Evolutionary conservation across 2,888 invertebrate genomes (phyloP).

Genomic region (Hoplodrina ambigua): DNA sequence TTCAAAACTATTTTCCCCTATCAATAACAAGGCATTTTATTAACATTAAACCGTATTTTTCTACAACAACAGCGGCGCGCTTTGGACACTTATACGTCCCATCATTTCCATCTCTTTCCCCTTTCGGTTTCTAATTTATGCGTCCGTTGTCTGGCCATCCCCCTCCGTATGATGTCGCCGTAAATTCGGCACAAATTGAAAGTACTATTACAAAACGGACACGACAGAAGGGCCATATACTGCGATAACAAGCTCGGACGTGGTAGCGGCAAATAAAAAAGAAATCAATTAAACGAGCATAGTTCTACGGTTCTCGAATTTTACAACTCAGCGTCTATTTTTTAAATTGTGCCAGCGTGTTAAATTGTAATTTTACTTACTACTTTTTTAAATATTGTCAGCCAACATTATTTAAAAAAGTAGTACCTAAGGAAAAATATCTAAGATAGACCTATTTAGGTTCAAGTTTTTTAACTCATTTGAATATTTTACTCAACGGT

Average conservation of each 20-base stretch:
- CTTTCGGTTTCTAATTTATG: slow-evolving; percentile 82
- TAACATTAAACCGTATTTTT: slow-evolving; percentile 8
- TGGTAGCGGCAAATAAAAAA: not conserved
- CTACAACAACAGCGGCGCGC: slow-evolving; percentile 2
- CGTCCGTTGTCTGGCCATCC: slow-evolving; percentile 78
- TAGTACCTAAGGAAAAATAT: too few species aligned
- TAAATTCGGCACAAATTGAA: slow-evolving; percentile 85
- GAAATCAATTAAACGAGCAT: not conserved
- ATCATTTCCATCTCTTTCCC: slow-evolving; percentile 56
- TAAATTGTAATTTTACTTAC: too few species aligned
- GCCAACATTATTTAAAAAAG: too few species aligned
- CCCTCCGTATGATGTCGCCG: slow-evolving; percentile 70
- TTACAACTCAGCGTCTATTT: too few species aligned
- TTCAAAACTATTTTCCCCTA: too few species aligned
- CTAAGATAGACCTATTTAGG: too few species aligned
- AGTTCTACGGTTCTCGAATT: too few species aligned
- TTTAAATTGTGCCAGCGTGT: too few species aligned
- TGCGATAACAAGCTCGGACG: not conserved
- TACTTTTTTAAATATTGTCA: too few species aligned
- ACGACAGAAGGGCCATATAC: slow-evolving; percentile 37
- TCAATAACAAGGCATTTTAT: not conserved
- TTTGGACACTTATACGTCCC: slow-evolving; percentile 28
- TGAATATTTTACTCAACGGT: too few species aligned
- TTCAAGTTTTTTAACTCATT: too few species aligned
- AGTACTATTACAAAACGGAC: slow-evolving; percentile 68